Conservation (phyloP, 1,140 invertebrate genomes). For the Oscheius sp. region DNA sequence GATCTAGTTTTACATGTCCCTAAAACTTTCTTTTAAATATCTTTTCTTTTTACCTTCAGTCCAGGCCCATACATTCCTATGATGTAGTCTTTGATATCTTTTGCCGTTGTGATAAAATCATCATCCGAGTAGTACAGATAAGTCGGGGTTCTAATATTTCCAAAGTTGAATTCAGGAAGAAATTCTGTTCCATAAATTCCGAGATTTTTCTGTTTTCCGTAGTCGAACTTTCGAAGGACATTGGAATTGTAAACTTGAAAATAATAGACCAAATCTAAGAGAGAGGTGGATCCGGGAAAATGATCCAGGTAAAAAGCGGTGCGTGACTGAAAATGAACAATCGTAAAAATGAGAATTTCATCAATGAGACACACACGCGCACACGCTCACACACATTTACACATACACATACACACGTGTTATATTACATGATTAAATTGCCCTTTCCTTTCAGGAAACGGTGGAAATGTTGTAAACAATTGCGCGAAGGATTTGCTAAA, state of each 20-base stretch:
- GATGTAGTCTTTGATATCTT: slow-evolving; percentile 13
- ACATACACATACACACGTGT: no score
- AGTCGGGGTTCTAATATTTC: slow-evolving; percentile 1
- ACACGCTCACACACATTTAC: no score
- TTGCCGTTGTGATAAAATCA: no score
- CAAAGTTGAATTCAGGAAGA: slow-evolving; percentile 1
- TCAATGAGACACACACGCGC: no score
- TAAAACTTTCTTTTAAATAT: background rate
- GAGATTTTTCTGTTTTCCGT: background rate
- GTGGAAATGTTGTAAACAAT: no score
- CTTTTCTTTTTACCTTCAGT: slow-evolving; percentile 32
- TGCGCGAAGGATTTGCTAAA: no score
- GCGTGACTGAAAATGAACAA: slow-evolving; percentile 32
- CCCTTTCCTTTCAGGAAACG: no score
- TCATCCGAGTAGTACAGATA: slow-evolving; percentile 5
- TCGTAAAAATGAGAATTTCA: no score
- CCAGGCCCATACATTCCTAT: slow-evolving; percentile 50
- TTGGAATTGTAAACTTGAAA: slow-evolving; percentile 22
- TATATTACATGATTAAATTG: no score
- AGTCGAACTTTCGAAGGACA: slow-evolving; percentile 12
- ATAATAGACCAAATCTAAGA: slow-evolving; percentile 29
- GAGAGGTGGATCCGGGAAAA: slow-evolving; percentile 28
- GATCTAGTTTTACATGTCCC: slow-evolving; percentile 14
- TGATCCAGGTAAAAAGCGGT: slow-evolving; percentile 25
- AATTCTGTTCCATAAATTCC: slow-evolving; percentile 4